phyloP scores from a whole-genome alignment of 2,113 vertebrate species.

The Pelodiscus sinensis region DNA sequence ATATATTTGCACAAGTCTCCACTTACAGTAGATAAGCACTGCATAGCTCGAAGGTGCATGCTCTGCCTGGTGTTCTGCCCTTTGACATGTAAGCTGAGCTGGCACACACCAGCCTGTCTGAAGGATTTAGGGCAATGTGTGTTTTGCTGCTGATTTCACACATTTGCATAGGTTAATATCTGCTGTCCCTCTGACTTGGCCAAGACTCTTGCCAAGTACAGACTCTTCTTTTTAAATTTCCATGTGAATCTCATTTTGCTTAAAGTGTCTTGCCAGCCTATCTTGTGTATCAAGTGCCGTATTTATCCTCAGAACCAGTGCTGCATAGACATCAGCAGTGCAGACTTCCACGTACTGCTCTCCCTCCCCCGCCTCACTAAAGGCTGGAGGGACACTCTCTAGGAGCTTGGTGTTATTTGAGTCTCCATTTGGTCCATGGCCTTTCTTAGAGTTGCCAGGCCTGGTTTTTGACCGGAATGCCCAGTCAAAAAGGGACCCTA shows the following conservation, averaged over 20 bases:
- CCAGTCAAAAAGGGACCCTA: too few species aligned
- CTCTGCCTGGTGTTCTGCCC: neutral
- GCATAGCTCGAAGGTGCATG: neutral
- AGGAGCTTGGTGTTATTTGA: neutral
- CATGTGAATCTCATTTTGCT: neutral
- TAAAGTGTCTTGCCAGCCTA: accelerated
- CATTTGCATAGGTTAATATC: neutral
- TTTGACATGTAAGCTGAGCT: neutral
- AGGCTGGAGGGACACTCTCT: neutral
- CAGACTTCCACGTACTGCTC: neutral
- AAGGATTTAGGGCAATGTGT: neutral
- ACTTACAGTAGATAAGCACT: neutral
- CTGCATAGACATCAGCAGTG: neutral
- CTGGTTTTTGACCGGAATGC: too few species aligned
- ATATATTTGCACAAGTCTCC: neutral
- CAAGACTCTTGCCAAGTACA: neutral
- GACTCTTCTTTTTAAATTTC: neutral
- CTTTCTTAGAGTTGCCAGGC: neutral
- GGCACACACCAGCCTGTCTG: neutral
- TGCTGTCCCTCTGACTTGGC: neutral
- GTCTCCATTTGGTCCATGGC: neutral
- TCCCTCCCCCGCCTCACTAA: neutral
- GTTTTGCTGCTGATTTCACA: neutral
- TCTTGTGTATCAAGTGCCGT: neutral
- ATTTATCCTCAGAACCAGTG: neutral